Percentiles rank a stretch among this genome's conserved stretches.
Evolutionary conservation across 2,888 invertebrate species (phyloP).

Genomic region (Tinea trinotella): DNA sequence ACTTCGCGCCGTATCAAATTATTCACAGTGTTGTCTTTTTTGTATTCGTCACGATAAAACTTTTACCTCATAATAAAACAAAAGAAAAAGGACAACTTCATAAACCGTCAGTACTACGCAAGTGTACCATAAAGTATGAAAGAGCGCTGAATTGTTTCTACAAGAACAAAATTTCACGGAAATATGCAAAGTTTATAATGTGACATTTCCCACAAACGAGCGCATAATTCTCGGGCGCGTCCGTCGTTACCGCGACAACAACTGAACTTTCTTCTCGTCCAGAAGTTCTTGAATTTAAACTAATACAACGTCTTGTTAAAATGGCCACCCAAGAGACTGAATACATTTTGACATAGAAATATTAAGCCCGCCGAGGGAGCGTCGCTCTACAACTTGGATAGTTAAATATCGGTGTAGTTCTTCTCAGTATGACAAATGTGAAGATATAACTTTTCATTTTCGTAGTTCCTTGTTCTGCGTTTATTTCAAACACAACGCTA

Average conservation of each 20-base stretch:
- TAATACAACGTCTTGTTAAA: constrained; percentile 19
- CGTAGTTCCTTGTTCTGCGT: not conserved
- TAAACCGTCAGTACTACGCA: not conserved
- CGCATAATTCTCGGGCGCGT: constrained; percentile 22
- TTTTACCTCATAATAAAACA: not conserved
- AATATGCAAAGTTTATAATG: constrained; percentile 24
- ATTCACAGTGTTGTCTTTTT: too few relatives aligned
- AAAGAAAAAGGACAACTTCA: not conserved
- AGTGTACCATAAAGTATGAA: constrained; percentile 16
- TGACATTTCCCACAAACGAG: constrained; percentile 24
- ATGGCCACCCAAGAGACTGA: constrained; percentile 16
- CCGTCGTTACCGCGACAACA: constrained; percentile 19
- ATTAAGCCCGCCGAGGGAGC: constrained; percentile 8
- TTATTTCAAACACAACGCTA: not conserved
- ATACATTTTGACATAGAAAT: constrained; percentile 17
- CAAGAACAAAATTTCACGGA: constrained; percentile 19
- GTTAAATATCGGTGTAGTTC: constrained; percentile 6
- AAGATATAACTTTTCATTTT: not conserved
- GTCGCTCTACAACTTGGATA: not conserved
- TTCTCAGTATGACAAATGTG: not conserved
- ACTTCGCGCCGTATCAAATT: too few relatives aligned
- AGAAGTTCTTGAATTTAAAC: constrained; percentile 23
- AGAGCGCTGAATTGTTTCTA: constrained; percentile 15
- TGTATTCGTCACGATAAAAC: not conserved
- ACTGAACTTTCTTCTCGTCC: constrained; percentile 22